These are phyloP conservation scores for Saturnia pavonia DNA, from an alignment of 2,888 invertebrate genomes.

Conservation along the genomic window DNA sequence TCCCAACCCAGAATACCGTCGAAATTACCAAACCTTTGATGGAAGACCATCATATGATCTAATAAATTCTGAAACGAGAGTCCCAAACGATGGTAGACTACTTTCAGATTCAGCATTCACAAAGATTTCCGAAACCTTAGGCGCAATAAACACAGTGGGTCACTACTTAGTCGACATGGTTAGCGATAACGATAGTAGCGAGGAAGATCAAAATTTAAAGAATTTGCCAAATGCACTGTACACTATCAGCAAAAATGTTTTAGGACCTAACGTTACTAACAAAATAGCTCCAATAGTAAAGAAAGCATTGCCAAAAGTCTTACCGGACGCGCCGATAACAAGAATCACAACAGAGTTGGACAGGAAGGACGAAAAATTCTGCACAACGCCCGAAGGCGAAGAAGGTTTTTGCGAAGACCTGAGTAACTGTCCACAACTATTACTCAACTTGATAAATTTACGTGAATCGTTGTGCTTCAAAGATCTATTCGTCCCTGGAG, in stretches of 20 bases:
- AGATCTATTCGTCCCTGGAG: slow-evolving; percentile 94
- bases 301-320: slow-evolving; percentile 67
- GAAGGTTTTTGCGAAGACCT: slow-evolving; percentile 93
- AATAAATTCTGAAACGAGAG: slow-evolving; percentile 47
- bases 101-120: slow-evolving; percentile 83
- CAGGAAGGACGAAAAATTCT: slow-evolving; percentile 82
- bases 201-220: slow-evolving; percentile 66
- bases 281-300: slow-evolving; percentile 88
- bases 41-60: slow-evolving; percentile 45
- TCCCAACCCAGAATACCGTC: slow-evolving; percentile 10
- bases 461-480: slow-evolving; percentile 95
- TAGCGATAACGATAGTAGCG: slow-evolving; percentile 71
- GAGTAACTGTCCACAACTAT: slow-evolving; percentile 92
- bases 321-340: slow-evolving; percentile 70
- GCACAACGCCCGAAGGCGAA: slow-evolving; percentile 91
- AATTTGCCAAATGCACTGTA: slow-evolving; percentile 87
- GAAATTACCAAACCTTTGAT: slow-evolving; percentile 48
- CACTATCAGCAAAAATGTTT: slow-evolving; percentile 90
- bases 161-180: slow-evolving; percentile 92
- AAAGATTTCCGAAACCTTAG: slow-evolving; percentile 84
- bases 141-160: slow-evolving; percentile 93
- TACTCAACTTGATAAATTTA: slow-evolving; percentile 90
- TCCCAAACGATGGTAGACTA: slow-evolving; percentile 73
- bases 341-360: slow-evolving; percentile 72
- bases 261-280: slow-evolving; percentile 89